phyloP scores from a whole-genome alignment of 2,888 invertebrate species.

The Apocheima hispidaria region DNA sequence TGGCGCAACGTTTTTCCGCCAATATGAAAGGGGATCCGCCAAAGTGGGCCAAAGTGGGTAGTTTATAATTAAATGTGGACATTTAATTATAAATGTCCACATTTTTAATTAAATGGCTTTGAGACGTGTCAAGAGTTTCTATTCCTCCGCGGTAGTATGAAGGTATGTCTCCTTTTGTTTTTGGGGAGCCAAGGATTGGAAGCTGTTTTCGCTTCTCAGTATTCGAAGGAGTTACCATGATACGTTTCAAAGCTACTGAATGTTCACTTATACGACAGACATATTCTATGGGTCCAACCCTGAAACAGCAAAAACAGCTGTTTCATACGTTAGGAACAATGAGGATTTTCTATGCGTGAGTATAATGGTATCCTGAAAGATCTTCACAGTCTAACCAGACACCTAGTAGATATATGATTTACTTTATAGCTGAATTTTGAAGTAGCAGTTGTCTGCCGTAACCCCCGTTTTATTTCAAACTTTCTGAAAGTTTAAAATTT shows the following conservation, averaged over 20 bases:
- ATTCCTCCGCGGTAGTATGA: conserved; percentile 14
- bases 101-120: conserved; percentile 33
- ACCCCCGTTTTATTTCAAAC: conserved; percentile 1
- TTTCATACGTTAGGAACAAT: no score
- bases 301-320: no score
- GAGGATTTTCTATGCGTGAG: no score
- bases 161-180: conserved; percentile 12
- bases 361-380: no score
- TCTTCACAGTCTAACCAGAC: no score
- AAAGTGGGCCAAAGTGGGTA: conserved; percentile 13
- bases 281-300: no score
- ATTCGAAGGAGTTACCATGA: no score
- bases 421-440: no score
- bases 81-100: conserved; percentile 19
- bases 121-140: conserved; percentile 28
- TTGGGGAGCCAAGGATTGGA: conserved; percentile 1
- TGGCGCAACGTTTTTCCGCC: conserved; percentile 25
- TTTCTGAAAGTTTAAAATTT: background rate
- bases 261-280: no score
- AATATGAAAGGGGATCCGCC: conserved; percentile 28
- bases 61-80: no score
- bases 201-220: background rate
- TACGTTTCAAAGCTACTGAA: no score
- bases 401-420: no score
- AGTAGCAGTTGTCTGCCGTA: background rate